These are phyloP conservation scores for Danio aesculapii DNA, from an alignment of 2,797 vertebrate genomes.

Conservation along the genomic window DNA sequence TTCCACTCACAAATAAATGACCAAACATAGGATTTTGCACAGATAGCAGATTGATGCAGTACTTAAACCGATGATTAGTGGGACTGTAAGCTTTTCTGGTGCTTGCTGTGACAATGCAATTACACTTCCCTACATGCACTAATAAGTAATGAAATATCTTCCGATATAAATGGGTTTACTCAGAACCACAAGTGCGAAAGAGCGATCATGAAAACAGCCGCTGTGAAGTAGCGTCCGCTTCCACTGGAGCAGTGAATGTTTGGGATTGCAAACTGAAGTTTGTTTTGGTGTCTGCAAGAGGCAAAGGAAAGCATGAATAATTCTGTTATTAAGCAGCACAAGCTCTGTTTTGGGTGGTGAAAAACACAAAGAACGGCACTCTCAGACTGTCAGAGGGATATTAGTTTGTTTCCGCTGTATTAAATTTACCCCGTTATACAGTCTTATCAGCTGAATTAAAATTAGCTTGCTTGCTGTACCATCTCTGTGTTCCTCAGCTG, in stretches of 20 bases:
- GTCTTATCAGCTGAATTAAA: constrained; percentile 39
- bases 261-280: constrained; percentile 13
- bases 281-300: constrained; percentile 26
- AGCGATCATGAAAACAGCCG: background rate
- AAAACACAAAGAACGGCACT: constrained; percentile 4
- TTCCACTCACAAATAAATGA: too few species aligned
- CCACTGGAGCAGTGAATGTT: constrained; percentile 8
- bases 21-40: too few species aligned
- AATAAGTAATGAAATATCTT: constrained; percentile 35
- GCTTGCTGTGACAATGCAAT: constrained; percentile 28
- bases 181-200: background rate
- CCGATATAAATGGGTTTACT: constrained; percentile 11
- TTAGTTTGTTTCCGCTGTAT: constrained; percentile 31
- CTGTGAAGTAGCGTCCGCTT: background rate
- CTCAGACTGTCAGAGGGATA: constrained; percentile 16
- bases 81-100: constrained; percentile 14
- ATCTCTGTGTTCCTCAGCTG: constrained; percentile 24
- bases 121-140: constrained; percentile 25
- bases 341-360: constrained; percentile 20
- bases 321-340: constrained; percentile 25
- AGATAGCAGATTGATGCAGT: constrained; percentile 1
- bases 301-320: constrained; percentile 27
- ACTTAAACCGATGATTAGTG: constrained; percentile 22
- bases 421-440: constrained; percentile 27
- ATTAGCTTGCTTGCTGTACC: constrained; percentile 32